A percentile compares a stretch with the other conserved stretches of the same genome.
Evolutionary conservation across 2,797 vertebrate species (phyloP).

Genomic region (Labroides dimidiatus): DNA sequence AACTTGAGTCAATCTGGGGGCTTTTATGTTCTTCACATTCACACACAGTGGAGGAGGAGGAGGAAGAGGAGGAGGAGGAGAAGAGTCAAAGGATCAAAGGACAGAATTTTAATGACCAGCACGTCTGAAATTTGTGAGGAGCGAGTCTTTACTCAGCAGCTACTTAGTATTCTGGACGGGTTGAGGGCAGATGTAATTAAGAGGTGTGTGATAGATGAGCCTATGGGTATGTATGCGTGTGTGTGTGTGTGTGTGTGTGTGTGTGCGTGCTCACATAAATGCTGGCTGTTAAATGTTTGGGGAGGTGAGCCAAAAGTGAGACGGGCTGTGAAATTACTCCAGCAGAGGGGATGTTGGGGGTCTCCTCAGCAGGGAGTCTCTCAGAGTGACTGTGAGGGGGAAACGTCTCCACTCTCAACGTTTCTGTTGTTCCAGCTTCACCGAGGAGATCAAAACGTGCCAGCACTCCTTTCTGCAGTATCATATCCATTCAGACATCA

Average conservation of each 20-base stretch:
- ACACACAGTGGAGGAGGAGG: constrained; percentile 59
- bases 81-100: constrained; percentile 75
- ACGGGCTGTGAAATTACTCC: constrained; percentile 78
- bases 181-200: constrained; percentile 72
- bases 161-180: constrained; percentile 74
- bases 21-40: not conserved
- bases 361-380: constrained; percentile 51
- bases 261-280: constrained; percentile 31
- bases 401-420: too few relatives aligned
- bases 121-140: constrained; percentile 57
- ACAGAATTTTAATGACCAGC: constrained; percentile 75
- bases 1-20: too few relatives aligned
- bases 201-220: constrained; percentile 69
- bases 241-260: constrained; percentile 9
- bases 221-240: constrained; percentile 8
- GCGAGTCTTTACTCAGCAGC: constrained; percentile 58
- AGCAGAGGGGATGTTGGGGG: constrained; percentile 71
- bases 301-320: constrained; percentile 70
- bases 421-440: too few relatives aligned
- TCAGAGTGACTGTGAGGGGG: not conserved
- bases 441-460: too few relatives aligned
- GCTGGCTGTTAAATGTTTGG: constrained; percentile 66
- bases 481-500: too few relatives aligned
- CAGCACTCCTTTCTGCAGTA: too few relatives aligned
- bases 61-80: constrained; percentile 57